phyloP scores from a whole-genome alignment of 2,797 vertebrate genomes.

The Choloepus didactylus region DNA sequence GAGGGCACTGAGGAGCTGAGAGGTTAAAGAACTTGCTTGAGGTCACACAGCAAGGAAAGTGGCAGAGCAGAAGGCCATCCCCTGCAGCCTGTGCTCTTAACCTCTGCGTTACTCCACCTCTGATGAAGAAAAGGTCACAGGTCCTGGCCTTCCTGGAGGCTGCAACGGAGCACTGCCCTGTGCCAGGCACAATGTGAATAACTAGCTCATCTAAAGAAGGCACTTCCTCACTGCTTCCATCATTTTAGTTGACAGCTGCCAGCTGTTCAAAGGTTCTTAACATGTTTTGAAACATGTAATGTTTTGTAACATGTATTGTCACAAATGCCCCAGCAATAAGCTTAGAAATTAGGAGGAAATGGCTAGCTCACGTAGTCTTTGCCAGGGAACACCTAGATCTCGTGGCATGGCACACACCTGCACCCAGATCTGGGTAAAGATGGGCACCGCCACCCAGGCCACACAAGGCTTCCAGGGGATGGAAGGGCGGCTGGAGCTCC shows the following conservation, averaged over 20 bases:
- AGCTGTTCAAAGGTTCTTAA: conserved; percentile 58
- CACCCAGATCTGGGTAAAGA: neutral
- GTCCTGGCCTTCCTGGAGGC: neutral
- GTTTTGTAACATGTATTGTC: too few species aligned
- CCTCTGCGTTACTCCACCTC: neutral
- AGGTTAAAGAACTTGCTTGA: neutral
- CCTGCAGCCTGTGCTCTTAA: neutral
- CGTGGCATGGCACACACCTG: neutral
- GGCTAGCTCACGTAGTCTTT: neutral
- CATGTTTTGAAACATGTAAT: neutral
- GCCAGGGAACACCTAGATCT: neutral
- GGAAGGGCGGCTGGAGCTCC: neutral
- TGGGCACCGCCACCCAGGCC: neutral
- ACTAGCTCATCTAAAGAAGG: neutral
- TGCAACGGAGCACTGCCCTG: neutral
- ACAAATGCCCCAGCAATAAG: conserved; percentile 15
- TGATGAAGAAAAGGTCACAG: neutral
- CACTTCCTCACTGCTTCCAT: neutral
- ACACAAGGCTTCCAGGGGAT: neutral
- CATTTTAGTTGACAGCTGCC: conserved; percentile 15
- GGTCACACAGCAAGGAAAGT: neutral
- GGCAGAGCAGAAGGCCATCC: neutral
- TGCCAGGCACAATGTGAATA: neutral
- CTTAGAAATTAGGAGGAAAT: conserved; percentile 46
- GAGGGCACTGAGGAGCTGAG: neutral